Evolutionary conservation across 1,140 invertebrate genomes (phyloP).

Genomic region (Branchinecta lindahli): DNA sequence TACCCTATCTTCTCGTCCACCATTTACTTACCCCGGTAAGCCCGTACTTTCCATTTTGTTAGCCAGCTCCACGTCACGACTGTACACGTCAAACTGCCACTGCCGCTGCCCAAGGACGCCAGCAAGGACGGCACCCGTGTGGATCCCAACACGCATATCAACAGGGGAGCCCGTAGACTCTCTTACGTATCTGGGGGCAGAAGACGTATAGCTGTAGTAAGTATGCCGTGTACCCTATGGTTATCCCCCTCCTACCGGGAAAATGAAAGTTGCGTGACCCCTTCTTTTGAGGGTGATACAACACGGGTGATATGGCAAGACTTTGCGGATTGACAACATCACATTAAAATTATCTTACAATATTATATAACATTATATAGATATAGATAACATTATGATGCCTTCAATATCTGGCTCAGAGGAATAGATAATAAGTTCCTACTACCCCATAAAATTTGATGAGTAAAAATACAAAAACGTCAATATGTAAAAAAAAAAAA

Average conservation of each 20-base stretch:
- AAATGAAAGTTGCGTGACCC: no score
- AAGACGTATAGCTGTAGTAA: no score
- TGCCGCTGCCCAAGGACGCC: conserved; percentile 90
- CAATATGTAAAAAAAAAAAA: no score
- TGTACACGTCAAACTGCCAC: conserved; percentile 98
- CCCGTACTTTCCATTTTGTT: conserved; percentile 99
- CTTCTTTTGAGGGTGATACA: no score
- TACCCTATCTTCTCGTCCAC: not conserved
- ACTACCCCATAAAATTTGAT: not conserved
- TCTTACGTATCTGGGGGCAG: conserved; percentile 59
- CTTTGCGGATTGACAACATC: no score
- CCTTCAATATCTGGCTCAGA: conserved; percentile 4
- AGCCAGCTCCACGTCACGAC: conserved; percentile 88
- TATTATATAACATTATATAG: not conserved
- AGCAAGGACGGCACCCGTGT: conserved; percentile 86
- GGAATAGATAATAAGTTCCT: conserved; percentile 9
- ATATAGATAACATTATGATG: not conserved
- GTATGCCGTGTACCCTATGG: no score
- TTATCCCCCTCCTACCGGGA: no score
- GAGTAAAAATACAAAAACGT: no score
- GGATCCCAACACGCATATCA: conserved; percentile 94
- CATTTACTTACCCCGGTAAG: conserved; percentile 63
- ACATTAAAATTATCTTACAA: no score
- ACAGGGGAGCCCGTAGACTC: conserved; percentile 86
- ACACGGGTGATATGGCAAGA: no score